Conservation (phyloP, 2,888 invertebrate species). For the Saturnia pavonia region DNA sequence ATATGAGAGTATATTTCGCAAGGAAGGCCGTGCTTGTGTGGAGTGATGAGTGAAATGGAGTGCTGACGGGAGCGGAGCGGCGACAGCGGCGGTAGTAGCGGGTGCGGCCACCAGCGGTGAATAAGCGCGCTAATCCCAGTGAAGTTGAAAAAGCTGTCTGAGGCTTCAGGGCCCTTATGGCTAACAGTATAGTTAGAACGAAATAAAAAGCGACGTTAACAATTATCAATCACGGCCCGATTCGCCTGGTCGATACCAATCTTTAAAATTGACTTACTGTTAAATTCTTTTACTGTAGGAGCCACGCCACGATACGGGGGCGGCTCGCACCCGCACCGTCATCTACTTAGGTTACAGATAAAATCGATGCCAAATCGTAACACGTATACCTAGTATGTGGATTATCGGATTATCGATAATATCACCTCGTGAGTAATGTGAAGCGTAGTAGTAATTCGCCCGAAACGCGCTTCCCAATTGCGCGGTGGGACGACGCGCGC, state of each 20-base stretch:
- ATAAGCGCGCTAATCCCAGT: too few relatives aligned
- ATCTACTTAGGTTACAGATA: constrained; percentile 67
- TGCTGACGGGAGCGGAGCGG: constrained; percentile 41
- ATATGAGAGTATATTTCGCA: background rate
- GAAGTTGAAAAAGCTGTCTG: too few relatives aligned
- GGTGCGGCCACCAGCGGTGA: background rate
- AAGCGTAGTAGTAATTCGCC: constrained; percentile 55
- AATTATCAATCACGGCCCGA: background rate
- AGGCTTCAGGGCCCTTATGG: too few relatives aligned
- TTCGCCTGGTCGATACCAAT: background rate
- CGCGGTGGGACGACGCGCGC: constrained; percentile 32
- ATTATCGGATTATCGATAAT: constrained; percentile 68
- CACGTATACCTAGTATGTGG: constrained; percentile 75
- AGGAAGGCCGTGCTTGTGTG: constrained; percentile 36
- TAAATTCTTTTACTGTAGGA: constrained; percentile 1
- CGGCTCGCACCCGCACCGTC: constrained; percentile 38
- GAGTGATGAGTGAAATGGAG: constrained; percentile 31
- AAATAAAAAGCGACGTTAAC: background rate
- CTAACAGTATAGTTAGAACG: too few relatives aligned
- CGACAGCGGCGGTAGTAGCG: constrained; percentile 2
- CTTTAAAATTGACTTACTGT: constrained; percentile 1
- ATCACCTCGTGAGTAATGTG: constrained; percentile 70
- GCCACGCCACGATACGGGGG: constrained; percentile 27
- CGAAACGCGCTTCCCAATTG: constrained; percentile 42
- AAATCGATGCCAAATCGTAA: constrained; percentile 76